These are phyloP conservation scores for Panthera tigris DNA, from an alignment of 2,113 vertebrate genomes.

Conservation along the genomic window DNA sequence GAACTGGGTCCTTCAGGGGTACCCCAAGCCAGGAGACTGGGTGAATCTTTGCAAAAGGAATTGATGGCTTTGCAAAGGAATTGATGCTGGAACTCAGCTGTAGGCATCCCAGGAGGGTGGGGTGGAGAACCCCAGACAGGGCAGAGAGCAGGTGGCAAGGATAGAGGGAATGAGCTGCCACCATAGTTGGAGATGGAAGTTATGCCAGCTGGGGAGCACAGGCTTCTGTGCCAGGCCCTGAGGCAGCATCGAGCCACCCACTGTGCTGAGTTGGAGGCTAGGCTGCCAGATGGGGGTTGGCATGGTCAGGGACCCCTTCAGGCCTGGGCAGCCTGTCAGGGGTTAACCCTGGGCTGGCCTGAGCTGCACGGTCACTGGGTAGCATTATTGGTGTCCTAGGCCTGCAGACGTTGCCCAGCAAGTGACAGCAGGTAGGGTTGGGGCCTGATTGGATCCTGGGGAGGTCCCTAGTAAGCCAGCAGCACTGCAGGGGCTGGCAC, in stretches of 20 bases:
- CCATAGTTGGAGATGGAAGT: not conserved
- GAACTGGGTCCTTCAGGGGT: not conserved
- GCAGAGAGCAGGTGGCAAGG: not conserved
- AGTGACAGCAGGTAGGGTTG: not conserved
- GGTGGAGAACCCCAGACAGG: not conserved
- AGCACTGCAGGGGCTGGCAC: not conserved
- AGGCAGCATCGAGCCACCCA: not conserved
- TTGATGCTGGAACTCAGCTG: not conserved
- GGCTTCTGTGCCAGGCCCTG: not conserved
- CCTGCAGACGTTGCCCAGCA: not conserved
- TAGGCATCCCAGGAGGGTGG: not conserved
- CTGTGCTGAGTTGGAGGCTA: not conserved
- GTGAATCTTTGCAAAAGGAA: not conserved
- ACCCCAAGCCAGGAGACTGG: not conserved
- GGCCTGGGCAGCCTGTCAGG: not conserved
- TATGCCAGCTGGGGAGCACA: not conserved
- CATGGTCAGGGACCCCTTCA: not conserved
- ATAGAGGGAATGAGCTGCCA: not conserved
- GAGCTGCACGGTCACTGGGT: not conserved
- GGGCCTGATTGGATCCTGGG: not conserved
- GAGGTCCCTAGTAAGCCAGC: not conserved
- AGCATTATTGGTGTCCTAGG: not conserved
- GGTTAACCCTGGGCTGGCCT: not conserved
- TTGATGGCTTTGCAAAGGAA: not conserved
- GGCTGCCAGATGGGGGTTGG: not conserved